Percentiles rank a stretch among this genome's conserved stretches.
Evolutionary conservation across 1,140 invertebrate species (phyloP).

Genomic region (Goniozus legneri): DNA sequence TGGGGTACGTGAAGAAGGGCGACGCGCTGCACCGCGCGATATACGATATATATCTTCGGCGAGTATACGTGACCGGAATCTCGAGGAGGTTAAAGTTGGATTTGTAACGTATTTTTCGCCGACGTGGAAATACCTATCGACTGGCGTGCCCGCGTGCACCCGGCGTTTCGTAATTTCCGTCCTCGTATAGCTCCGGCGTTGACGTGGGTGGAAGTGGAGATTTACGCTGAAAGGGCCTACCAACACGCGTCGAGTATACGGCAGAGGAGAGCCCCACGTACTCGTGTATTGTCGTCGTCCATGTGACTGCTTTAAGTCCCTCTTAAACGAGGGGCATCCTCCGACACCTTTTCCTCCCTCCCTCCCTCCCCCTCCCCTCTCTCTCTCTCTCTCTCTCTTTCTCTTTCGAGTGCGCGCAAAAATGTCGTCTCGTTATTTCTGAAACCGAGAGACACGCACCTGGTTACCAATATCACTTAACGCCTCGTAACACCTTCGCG

Average conservation of each 20-base stretch:
- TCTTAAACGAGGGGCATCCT: too few relatives aligned
- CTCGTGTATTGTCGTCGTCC: too few relatives aligned
- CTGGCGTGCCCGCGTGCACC: slow-evolving; percentile 19
- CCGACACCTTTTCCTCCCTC: too few relatives aligned
- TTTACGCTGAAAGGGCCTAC: slow-evolving; percentile 24
- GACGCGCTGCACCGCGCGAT: slow-evolving; percentile 30
- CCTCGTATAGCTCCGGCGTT: slow-evolving; percentile 23
- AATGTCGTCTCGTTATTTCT: too few relatives aligned
- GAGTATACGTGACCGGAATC: slow-evolving; percentile 36
- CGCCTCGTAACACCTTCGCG: too few relatives aligned
- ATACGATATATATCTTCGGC: slow-evolving; percentile 32
- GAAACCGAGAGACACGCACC: too few relatives aligned
- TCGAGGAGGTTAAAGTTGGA: slow-evolving; percentile 34
- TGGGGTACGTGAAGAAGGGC: slow-evolving; percentile 29
- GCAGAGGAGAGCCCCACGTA: neutral
- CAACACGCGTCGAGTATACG: neutral
- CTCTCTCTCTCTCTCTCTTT: too few relatives aligned
- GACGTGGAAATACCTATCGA: slow-evolving; percentile 34
- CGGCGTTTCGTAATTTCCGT: slow-evolving; percentile 31
- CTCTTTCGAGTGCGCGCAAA: too few relatives aligned
- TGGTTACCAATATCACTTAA: too few relatives aligned
- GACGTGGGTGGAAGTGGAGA: slow-evolving; percentile 27
- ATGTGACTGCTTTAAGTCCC: too few relatives aligned
- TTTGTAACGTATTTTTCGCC: slow-evolving; percentile 42
- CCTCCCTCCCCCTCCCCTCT: too few relatives aligned